phyloP scores from a whole-genome alignment of 2,113 vertebrate genomes.

The Oophaga pumilio region DNA sequence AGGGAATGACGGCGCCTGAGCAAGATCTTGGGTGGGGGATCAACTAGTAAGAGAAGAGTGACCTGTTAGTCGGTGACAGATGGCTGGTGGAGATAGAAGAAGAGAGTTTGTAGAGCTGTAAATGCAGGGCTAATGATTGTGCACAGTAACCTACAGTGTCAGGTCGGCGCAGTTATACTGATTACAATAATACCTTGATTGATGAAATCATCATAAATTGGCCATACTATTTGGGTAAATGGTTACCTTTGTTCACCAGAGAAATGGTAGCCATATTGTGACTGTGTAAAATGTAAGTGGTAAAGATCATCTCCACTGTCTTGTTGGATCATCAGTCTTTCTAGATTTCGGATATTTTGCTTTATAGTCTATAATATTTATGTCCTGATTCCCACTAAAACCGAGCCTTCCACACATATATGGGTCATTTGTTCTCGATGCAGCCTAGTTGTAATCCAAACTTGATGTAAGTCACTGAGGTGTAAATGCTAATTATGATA shows the following conservation, averaged over 20 bases:
- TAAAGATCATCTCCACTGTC: background rate
- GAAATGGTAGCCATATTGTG: background rate
- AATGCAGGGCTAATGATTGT: no score
- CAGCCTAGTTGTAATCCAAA: background rate
- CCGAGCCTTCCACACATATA: constrained; percentile 15
- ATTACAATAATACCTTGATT: background rate
- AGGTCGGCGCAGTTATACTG: no score
- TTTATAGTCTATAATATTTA: background rate
- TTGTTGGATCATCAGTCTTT: background rate
- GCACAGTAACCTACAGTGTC: no score
- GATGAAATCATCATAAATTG: background rate
- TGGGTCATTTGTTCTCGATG: no score
- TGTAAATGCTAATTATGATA: background rate
- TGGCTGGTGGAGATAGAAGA: no score
- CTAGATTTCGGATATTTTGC: background rate
- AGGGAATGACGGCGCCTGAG: no score
- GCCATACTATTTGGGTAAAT: background rate
- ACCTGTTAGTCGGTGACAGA: no score
- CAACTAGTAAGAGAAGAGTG: no score
- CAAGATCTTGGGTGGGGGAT: no score
- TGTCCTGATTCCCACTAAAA: background rate
- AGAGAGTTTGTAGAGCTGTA: no score
- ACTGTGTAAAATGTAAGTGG: background rate
- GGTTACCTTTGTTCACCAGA: no score
- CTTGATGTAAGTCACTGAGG: background rate